Evolutionary conservation across 2,888 invertebrate genomes (phyloP).

Genomic region (Mimachlamys varia): DNA sequence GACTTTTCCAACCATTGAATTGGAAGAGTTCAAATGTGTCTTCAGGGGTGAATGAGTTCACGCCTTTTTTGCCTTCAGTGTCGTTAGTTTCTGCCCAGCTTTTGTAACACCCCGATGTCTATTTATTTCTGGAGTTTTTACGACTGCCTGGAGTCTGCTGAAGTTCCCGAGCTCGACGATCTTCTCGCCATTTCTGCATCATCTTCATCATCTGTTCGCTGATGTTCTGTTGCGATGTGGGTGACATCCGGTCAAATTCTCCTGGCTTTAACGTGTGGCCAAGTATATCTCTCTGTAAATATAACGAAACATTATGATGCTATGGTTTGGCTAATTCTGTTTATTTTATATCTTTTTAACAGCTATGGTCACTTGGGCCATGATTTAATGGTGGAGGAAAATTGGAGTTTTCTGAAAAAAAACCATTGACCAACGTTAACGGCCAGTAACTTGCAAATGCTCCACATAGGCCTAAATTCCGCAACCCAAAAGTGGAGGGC

Average conservation of each 20-base stretch:
- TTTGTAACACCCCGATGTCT: neutral
- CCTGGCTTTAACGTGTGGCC: conserved; percentile 75
- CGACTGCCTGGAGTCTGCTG: conserved; percentile 48
- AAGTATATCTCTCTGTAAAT: conserved; percentile 74
- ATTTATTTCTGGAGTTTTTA: neutral
- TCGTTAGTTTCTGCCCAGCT: neutral
- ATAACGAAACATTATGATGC: neutral
- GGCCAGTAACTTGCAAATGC: no score
- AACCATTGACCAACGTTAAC: no score
- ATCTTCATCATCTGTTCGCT: conserved; percentile 75
- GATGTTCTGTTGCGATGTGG: conserved; percentile 67
- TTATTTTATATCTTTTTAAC: no score
- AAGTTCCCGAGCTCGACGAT: conserved; percentile 69
- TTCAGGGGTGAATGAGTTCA: no score
- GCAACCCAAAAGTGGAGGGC: no score
- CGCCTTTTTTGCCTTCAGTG: neutral
- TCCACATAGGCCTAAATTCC: no score
- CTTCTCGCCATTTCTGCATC: conserved; percentile 74
- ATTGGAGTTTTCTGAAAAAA: no score
- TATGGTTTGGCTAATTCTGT: no score
- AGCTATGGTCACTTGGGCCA: no score
- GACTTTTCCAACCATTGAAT: no score
- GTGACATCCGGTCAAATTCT: conserved; percentile 74
- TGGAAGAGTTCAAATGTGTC: no score
- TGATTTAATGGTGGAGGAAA: no score